Percentiles rank a stretch among this genome's conserved stretches.
phyloP scores from a whole-genome alignment of 2,888 invertebrate genomes.

The Teinopalpus imperialis region DNA sequence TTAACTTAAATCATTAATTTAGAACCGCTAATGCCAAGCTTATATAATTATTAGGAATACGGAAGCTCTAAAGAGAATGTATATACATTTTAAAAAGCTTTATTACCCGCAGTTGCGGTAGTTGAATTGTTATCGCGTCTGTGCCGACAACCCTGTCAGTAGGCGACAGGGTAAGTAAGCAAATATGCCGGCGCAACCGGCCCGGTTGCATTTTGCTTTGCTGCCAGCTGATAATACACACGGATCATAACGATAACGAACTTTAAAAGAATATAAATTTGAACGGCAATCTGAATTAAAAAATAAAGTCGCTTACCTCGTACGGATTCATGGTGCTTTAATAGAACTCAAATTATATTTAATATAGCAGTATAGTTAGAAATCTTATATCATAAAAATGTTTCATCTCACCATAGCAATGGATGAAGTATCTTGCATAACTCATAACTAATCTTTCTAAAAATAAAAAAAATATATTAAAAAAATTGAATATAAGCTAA shows the following conservation, averaged over 20 bases:
- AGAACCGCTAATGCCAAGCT: not conserved
- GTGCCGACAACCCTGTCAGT: conserved; percentile 32
- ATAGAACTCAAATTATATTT: too few relatives aligned
- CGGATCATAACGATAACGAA: not conserved
- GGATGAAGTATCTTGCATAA: too few relatives aligned
- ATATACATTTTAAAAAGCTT: conserved; percentile 19
- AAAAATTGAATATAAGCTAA: too few relatives aligned
- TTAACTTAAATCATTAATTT: conserved; percentile 7
- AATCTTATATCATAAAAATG: too few relatives aligned
- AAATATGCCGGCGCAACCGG: conserved; percentile 32
- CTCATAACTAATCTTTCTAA: too few relatives aligned
- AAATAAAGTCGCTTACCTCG: too few relatives aligned
- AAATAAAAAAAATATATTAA: too few relatives aligned
- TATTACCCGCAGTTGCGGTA: conserved; percentile 12
- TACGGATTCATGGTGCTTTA: too few relatives aligned
- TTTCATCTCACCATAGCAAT: too few relatives aligned
- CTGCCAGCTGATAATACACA: conserved; percentile 14
- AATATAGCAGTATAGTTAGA: too few relatives aligned
- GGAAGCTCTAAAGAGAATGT: not conserved
- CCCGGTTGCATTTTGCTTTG: conserved; percentile 25
- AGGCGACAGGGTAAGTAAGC: conserved; percentile 33
- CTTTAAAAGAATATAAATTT: too few relatives aligned
- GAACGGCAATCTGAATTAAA: too few relatives aligned
- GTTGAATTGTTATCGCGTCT: conserved; percentile 25
- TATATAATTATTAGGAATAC: conserved; percentile 3